These are phyloP conservation scores for Hydrochoerus hydrochaeris DNA, from an alignment of 2,113 vertebrate species.

Conservation along the genomic window DNA sequence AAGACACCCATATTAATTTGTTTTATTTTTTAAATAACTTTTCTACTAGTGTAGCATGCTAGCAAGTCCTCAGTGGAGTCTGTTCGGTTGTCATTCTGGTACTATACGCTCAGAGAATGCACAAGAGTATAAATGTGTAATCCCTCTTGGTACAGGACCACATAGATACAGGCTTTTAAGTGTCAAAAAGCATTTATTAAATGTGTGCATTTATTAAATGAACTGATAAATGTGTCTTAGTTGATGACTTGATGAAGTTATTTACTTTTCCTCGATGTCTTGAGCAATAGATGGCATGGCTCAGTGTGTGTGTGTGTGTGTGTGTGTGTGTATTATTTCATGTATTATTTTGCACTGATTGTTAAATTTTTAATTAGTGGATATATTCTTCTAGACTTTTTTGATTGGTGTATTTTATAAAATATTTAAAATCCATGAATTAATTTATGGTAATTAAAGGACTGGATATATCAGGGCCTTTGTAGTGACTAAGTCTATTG, in stretches of 20 bases:
- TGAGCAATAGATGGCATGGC: constrained; percentile 9
- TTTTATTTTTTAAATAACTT: constrained; percentile 23
- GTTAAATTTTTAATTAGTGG: constrained; percentile 72
- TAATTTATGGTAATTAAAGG: constrained; percentile 39
- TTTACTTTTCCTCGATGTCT: constrained; percentile 57
- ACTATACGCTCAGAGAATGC: neutral
- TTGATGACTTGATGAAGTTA: constrained; percentile 37
- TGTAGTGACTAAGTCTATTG: neutral
- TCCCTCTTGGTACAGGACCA: constrained; percentile 26
- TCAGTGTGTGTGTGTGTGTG: neutral
- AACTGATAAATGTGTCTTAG: constrained; percentile 59
- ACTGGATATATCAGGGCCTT: neutral
- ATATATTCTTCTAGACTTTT: constrained; percentile 52
- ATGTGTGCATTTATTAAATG: constrained; percentile 62
- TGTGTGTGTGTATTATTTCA: neutral
- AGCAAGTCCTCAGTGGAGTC: neutral
- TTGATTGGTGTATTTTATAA: constrained; percentile 59
- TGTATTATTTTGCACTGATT: constrained; percentile 39
- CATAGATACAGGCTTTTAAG: constrained; percentile 24
- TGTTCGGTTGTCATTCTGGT: neutral
- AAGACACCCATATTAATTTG: neutral
- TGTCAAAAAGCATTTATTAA: constrained; percentile 66
- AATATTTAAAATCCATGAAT: constrained; percentile 69
- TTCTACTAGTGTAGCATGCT: neutral
- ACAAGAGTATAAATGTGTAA: neutral